Evolutionary conservation across 1,140 invertebrate species (phyloP).

Genomic region (Nomia melanderi): DNA sequence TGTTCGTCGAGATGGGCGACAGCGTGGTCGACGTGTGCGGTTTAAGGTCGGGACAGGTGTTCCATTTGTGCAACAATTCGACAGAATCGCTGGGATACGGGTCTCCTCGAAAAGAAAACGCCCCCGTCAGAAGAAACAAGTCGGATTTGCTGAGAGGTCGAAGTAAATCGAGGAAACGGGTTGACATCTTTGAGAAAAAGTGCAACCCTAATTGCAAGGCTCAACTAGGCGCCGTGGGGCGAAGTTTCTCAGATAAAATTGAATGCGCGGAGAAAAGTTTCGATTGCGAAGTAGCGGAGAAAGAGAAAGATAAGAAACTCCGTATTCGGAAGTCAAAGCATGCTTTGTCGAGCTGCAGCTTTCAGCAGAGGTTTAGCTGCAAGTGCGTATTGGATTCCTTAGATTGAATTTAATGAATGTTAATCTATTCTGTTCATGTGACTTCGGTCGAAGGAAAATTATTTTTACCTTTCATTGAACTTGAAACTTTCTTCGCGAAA

Average conservation of each 20-base stretch:
- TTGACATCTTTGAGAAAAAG: background rate
- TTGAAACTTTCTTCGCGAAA: no score
- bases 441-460: no score
- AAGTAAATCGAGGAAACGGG: conserved; percentile 23
- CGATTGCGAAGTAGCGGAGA: background rate
- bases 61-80: background rate
- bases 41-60: background rate
- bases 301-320: background rate
- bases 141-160: background rate
- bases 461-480: no score
- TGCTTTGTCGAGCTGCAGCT: background rate
- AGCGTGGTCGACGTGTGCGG: conserved; percentile 20
- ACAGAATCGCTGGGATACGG: background rate
- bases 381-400: background rate
- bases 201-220: conserved; percentile 3
- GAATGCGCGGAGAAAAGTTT: no score
- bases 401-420: no score
- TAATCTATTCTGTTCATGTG: no score
- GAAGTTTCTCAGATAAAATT: conserved; percentile 1
- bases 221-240: background rate
- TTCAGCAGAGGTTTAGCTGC: background rate
- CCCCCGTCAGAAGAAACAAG: background rate
- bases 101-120: background rate
- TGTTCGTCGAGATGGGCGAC: conserved; percentile 35
- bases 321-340: background rate